Conservation (phyloP, 2,113 vertebrate genomes). For the Rhinopomastus cyanomelas region DNA sequence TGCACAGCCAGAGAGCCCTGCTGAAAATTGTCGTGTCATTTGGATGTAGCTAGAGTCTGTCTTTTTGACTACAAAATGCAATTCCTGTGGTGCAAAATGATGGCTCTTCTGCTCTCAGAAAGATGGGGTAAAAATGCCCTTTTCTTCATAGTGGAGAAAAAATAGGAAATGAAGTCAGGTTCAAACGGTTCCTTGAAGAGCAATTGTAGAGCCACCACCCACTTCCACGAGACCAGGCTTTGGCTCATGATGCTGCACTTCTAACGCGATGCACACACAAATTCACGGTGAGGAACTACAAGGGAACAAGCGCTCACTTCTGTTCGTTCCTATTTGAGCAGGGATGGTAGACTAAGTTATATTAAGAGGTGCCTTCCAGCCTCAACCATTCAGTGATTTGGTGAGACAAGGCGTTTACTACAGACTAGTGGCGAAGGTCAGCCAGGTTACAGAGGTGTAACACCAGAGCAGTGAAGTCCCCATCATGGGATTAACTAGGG, state of each 20-base stretch:
- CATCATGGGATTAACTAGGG: not conserved
- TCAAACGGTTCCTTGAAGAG: not conserved
- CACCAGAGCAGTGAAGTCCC: not conserved
- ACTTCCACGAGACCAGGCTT: not conserved
- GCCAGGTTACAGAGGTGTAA: not conserved
- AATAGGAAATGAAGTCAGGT: not conserved
- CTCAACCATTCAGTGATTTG: not conserved
- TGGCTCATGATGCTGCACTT: not conserved
- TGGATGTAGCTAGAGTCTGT: not conserved
- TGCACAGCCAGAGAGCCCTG: not conserved
- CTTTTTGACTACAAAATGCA: not conserved
- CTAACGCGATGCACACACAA: not conserved
- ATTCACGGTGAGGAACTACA: not conserved
- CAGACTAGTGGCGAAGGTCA: not conserved
- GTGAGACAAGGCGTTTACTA: accelerated
- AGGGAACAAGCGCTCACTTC: not conserved
- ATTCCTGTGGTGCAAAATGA: not conserved
- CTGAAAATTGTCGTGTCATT: not conserved
- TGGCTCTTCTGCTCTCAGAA: not conserved
- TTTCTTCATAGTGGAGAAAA: not conserved
- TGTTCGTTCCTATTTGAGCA: not conserved
- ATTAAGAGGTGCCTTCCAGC: not conserved
- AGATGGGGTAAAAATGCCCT: not conserved
- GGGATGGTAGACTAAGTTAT: not conserved
- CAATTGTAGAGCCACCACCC: not conserved